Conservation (phyloP, 2,888 invertebrate genomes). For the Phengaris alcon region DNA sequence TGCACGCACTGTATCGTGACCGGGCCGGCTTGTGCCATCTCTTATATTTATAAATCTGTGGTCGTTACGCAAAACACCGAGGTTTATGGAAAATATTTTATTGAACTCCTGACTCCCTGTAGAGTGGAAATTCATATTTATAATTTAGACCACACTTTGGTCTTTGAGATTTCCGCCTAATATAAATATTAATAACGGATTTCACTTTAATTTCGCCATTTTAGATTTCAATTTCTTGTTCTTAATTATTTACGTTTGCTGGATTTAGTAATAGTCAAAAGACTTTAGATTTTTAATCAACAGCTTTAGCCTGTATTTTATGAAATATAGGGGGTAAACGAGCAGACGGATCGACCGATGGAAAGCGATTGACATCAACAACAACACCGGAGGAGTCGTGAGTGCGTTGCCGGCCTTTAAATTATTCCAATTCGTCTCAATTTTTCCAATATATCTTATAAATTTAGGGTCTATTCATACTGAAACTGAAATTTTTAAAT, state of each 20-base stretch:
- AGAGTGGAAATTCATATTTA: constrained; percentile 37
- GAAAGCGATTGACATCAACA: too few relatives aligned
- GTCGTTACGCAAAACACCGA: background rate
- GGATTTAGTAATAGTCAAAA: background rate
- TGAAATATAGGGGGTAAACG: too few relatives aligned
- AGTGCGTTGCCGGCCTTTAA: too few relatives aligned
- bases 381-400: too few relatives aligned
- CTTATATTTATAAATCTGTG: background rate
- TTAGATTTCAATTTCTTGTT: background rate
- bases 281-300: background rate
- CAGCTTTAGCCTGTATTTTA: background rate
- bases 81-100: constrained; percentile 33
- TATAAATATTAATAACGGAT: constrained; percentile 29
- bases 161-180: constrained; percentile 29
- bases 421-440: too few relatives aligned
- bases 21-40: background rate
- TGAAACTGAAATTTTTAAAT: too few relatives aligned
- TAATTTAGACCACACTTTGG: constrained; percentile 31
- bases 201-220: constrained; percentile 19
- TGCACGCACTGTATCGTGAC: too few relatives aligned
- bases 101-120: constrained; percentile 35
- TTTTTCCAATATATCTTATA: too few relatives aligned
- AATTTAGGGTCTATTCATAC: too few relatives aligned
- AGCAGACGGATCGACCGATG: too few relatives aligned
- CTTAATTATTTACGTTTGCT: constrained; percentile 18